Conservation (phyloP, 2,797 vertebrate species). For the Rhabdomys pumilio region DNA sequence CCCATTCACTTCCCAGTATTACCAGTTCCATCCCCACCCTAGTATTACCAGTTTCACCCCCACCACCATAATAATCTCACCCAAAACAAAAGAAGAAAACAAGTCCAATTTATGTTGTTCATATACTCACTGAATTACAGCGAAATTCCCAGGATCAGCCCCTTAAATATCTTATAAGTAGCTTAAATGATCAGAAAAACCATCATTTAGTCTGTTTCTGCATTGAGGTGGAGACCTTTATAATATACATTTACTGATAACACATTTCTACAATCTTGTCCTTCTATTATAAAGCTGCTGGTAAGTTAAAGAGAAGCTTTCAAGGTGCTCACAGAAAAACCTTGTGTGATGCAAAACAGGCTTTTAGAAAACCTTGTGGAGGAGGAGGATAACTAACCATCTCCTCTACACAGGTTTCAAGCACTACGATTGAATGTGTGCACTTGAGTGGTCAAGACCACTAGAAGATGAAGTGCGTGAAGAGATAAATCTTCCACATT, state of each 20-base stretch:
- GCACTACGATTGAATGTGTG: background rate
- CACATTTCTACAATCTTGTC: background rate
- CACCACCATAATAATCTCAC: background rate
- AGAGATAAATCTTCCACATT: background rate
- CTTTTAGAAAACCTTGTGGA: background rate
- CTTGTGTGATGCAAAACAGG: background rate
- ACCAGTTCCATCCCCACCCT: background rate
- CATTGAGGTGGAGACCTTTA: background rate
- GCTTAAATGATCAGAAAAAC: background rate
- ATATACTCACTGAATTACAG: background rate
- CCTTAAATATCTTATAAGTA: background rate
- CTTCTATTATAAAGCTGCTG: background rate
- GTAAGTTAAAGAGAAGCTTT: constrained; percentile 1
- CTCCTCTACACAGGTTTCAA: background rate
- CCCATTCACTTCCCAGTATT: background rate
- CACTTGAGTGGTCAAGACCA: background rate
- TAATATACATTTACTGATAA: background rate
- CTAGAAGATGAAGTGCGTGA: constrained; percentile 26
- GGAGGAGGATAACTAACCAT: background rate
- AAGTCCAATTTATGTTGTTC: background rate
- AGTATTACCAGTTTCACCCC: background rate
- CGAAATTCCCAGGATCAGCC: background rate
- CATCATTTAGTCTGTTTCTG: constrained; percentile 4
- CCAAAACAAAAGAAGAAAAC: background rate
- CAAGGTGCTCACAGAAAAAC: constrained; percentile 2